Conservation (phyloP, 2,797 vertebrate species). For the Danio jaintianensis region DNA sequence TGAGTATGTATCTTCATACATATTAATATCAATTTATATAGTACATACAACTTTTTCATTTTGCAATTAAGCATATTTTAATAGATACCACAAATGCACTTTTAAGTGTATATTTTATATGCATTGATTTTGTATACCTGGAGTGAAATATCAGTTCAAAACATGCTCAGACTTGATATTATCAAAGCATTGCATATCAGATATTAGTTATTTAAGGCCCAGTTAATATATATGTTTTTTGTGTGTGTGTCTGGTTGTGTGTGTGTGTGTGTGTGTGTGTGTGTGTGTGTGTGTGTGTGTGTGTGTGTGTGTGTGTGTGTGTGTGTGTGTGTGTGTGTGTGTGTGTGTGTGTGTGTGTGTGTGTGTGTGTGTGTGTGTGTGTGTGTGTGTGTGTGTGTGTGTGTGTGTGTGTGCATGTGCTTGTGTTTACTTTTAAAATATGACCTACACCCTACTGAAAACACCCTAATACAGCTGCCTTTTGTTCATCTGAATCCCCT, state of each 20-base stretch:
- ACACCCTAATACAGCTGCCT: conserved; percentile 54
- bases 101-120: too few species aligned
- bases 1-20: background rate
- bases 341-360: conserved; percentile 5
- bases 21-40: too few species aligned
- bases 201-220: background rate
- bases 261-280: too few species aligned
- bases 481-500: conserved; percentile 43
- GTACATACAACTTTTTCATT: too few species aligned
- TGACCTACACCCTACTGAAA: conserved; percentile 46
- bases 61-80: too few species aligned
- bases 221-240: conserved; percentile 18
- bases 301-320: too few species aligned
- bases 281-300: too few species aligned
- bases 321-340: too few species aligned
- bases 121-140: background rate
- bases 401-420: too few species aligned
- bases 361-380: conserved; percentile 2
- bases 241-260: conserved; percentile 8
- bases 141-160: background rate
- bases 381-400: background rate
- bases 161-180: background rate
- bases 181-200: conserved; percentile 8
- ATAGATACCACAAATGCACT: too few species aligned
- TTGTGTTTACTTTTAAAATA: background rate